Percentiles rank a stretch among this genome's conserved stretches.
Evolutionary conservation across 2,113 vertebrate genomes (phyloP).

Genomic region (Heloderma charlesbogerti): DNA sequence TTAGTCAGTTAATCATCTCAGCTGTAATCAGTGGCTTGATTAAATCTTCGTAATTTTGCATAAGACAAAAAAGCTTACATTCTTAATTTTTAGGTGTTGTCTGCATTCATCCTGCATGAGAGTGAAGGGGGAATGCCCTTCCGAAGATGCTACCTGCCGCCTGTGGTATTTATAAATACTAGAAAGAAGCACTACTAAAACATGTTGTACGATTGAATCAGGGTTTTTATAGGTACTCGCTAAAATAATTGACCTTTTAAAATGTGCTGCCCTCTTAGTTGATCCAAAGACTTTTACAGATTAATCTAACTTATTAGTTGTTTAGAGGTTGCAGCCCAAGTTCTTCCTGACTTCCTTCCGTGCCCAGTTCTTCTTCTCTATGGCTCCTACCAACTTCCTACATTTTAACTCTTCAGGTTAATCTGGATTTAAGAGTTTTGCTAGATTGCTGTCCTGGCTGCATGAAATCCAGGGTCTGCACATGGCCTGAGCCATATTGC

Average conservation of each 20-base stretch:
- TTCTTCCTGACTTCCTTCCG: background rate
- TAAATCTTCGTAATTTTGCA: background rate
- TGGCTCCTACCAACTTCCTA: too few species aligned
- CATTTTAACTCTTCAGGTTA: too few species aligned
- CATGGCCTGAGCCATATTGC: fast-evolving
- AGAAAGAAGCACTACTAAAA: too few species aligned
- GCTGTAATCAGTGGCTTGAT: background rate
- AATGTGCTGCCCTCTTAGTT: too few species aligned
- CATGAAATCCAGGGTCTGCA: background rate
- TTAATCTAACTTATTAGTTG: background rate
- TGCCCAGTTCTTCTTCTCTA: background rate
- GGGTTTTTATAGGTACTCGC: background rate
- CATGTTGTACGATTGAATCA: background rate
- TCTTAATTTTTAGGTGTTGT: background rate
- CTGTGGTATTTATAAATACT: background rate
- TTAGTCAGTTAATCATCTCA: background rate
- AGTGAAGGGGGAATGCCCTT: background rate
- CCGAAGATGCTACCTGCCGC: background rate
- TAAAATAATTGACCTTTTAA: background rate
- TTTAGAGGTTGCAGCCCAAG: background rate
- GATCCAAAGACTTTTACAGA: background rate
- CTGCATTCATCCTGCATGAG: background rate
- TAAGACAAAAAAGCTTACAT: background rate
- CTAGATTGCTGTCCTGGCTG: background rate
- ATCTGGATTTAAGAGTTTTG: background rate